Evolutionary conservation across 2,113 vertebrate genomes (phyloP), one percentile per base, ranked within the genome.

Genomic region (Ictalurus furcatus): DNA sequence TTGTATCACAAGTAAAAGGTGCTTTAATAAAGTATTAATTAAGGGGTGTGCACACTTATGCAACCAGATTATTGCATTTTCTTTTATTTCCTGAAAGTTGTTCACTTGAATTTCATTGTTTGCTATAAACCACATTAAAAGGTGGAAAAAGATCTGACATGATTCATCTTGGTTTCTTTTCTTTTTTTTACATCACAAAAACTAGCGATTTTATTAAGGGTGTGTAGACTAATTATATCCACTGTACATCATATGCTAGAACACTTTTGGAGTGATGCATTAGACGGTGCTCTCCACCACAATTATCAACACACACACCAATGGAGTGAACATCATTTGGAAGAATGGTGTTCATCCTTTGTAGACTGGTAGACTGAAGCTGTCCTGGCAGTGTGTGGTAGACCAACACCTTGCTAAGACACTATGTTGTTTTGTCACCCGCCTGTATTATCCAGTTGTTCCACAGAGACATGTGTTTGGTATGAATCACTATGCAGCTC

Each of bases 371-470:
- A 61, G 19, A 59, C 1, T 63, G 69, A 37, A 21, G 9, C 73
- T 1, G 2, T n/a, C 25, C 76, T 79, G 44, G 19, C 37, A 74
- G 73, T 8, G 23, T 44, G 19, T 44, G 17, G 44, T 52, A n/a
- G 12, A 78, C 12, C 40, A 14, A 52, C 40, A 48, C 74, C 4
- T 48, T 78, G 13, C 11, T 14, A 48, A 78, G 12, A 48, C 11
- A 48, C 40, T 7, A 21, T 74, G 8, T 23, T 40, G 16, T 74
- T 48, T 76, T 40, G 19, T 74, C 71, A 44, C 37, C 71, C 34
- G 21, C 19, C 71, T 78, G 40, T 78, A 48, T 78, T 25, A 78
- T 78, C 21, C 74, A 78, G 74, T 89, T 87, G 79, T 88, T 87
- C 85, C 61, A 44, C 65, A 74, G 63, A 37, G 52, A 63, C 19